Percentiles rank a stretch among this genome's conserved stretches.
These are phyloP conservation scores for Gyrodactylus bullatarudis DNA, from an alignment of 1,140 invertebrate genomes.

Conservation along the genomic window DNA sequence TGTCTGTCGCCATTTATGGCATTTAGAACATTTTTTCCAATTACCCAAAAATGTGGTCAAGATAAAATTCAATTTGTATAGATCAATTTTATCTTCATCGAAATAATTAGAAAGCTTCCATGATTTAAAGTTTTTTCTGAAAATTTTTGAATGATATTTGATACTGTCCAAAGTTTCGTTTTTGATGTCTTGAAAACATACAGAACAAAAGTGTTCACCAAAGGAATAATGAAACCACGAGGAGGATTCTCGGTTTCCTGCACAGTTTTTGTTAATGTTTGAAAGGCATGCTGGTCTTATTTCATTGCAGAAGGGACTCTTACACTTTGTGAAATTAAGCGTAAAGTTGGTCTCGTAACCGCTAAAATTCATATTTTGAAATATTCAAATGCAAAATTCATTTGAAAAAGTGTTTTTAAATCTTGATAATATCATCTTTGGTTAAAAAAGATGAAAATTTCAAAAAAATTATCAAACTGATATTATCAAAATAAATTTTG, in stretches of 20 bases:
- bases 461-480: too few species aligned
- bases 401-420: too few species aligned
- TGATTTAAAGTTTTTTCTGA: neutral
- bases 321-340: neutral
- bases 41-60: neutral
- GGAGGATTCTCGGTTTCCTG: neutral
- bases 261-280: neutral
- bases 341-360: neutral
- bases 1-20: neutral
- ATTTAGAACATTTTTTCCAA: neutral
- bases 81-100: neutral
- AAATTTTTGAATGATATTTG: too few species aligned
- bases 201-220: neutral
- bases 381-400: neutral
- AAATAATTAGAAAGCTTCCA: neutral
- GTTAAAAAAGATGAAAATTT: too few species aligned
- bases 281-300: neutral
- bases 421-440: too few species aligned
- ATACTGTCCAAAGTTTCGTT: too few species aligned
- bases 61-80: neutral
- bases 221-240: neutral
- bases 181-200: neutral
- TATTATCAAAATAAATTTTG: too few species aligned
- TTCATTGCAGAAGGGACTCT: neutral
- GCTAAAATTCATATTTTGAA: neutral